Percentiles rank a stretch among this genome's conserved stretches.
phyloP scores from a whole-genome alignment of 1,140 invertebrate species.

The Tenebrio molitor region DNA sequence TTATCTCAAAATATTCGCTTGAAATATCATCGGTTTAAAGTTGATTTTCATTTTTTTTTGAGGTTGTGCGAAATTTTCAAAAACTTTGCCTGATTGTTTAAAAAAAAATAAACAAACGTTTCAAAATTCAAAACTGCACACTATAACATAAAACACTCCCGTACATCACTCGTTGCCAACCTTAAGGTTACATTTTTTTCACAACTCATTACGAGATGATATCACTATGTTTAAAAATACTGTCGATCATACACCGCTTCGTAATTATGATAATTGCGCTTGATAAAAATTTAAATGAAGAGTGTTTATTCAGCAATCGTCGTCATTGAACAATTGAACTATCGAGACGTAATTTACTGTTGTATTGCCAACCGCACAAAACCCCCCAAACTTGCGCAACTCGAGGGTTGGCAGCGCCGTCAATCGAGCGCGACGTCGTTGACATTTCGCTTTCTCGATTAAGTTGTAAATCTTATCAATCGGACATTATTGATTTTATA shows the following conservation, averaged over 20 bases:
- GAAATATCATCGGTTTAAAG: too few relatives aligned
- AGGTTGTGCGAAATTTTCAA: too few relatives aligned
- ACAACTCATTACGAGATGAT: conserved; percentile 15
- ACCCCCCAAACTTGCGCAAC: too few relatives aligned
- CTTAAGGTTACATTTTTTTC: conserved; percentile 22
- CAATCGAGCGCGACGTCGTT: background rate
- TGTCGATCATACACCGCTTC: background rate
- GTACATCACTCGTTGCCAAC: background rate
- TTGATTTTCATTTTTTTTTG: too few relatives aligned
- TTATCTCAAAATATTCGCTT: too few relatives aligned
- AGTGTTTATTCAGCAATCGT: background rate
- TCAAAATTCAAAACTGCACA: too few relatives aligned
- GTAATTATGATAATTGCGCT: conserved; percentile 15
- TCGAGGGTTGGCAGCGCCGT: too few relatives aligned
- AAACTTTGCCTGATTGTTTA: too few relatives aligned
- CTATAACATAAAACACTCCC: too few relatives aligned
- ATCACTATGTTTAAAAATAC: conserved; percentile 12
- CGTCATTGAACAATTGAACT: conserved; percentile 8
- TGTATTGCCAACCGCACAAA: background rate
- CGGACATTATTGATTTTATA: conserved; percentile 4
- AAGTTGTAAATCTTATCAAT: conserved; percentile 24
- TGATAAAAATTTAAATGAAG: conserved; percentile 14
- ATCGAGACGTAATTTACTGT: background rate
- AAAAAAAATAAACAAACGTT: too few relatives aligned
- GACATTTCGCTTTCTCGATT: conserved; percentile 21